Evolutionary conservation across 2,113 vertebrate species (phyloP), one percentile per base, ranked within the genome.

Genomic region (Pristiophorus japonicus): DNA sequence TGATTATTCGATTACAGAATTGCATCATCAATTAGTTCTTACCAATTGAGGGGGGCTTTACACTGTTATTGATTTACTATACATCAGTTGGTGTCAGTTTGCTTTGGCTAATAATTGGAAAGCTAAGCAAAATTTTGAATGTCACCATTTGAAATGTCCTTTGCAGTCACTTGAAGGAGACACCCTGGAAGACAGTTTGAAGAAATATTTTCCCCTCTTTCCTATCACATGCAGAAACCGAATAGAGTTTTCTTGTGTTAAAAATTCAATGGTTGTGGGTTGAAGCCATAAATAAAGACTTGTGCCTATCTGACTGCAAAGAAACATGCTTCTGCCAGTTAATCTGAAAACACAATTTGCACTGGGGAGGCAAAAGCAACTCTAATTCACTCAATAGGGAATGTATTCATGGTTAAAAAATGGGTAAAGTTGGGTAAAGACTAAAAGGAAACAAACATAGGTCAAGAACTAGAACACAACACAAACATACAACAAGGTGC

Each of bases 41-140:
- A 94, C 20, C 66, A 70, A 70, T 70, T n/a, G n/a, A 11, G 10
- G 30, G 55, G 55, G 30, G 51, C 47, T 90, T 90, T 62, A 55
- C 0, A 62, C 51, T n/a, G 59, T 92, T 92, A 92, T 63, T 63
- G 88, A 92, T 92, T 92, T 92, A 92, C 34, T 38, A 3, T 51
- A 14, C 4, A 38, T 92, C n/a, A 92, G 12, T 90, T 4, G 5
- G 55, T n/a, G 51, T 63, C 14, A 18, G 8, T 67, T 94, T 94
- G 38, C 65, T 70, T 94, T 94, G 65, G 65, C 42, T 70, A 70
- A 70, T 42, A 10, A 88, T 88, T 34, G 85, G 3, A 59, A 55
- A 59, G 85, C 85, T 30, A 55, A 88, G 85, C 24, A 55, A 88
- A 59, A 88, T 59, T 88, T 88, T 88, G 51, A 88, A 92, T 65